Percentiles rank a stretch among this genome's conserved stretches.
phyloP scores from a whole-genome alignment of 92 coral and sea anemone species.

The Umimayanthus kanabou region DNA sequence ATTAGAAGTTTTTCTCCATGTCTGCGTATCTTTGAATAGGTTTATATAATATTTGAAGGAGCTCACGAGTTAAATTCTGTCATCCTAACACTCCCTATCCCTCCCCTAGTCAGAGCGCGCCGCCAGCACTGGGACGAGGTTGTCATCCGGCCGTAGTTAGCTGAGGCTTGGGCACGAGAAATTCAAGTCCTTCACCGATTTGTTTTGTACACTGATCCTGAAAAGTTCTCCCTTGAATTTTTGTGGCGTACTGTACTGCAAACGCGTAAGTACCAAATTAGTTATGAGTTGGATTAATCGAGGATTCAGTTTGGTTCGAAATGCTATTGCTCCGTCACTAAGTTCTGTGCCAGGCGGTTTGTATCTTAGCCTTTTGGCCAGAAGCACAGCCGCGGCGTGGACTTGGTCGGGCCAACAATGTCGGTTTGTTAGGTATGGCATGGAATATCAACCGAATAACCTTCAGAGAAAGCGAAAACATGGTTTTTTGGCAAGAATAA shows the following conservation, averaged over 20 bases:
- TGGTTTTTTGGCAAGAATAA: constrained; percentile 85
- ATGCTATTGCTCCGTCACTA: constrained; percentile 41
- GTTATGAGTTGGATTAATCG: constrained; percentile 78
- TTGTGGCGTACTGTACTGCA: neutral
- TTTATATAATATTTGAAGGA: too few species aligned
- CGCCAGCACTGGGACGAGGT: too few species aligned
- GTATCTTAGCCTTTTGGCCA: neutral
- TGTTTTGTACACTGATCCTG: too few species aligned
- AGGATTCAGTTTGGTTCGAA: constrained; percentile 54
- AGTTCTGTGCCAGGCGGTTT: constrained; percentile 5
- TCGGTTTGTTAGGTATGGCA: constrained; percentile 86
- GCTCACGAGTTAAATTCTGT: too few species aligned
- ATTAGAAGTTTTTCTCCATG: too few species aligned
- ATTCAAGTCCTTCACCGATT: neutral
- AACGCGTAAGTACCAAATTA: neutral
- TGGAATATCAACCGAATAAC: constrained; percentile 95
- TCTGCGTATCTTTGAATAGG: neutral
- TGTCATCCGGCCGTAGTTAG: too few species aligned
- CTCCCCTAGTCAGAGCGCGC: too few species aligned
- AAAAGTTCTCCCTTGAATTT: neutral
- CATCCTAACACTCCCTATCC: too few species aligned
- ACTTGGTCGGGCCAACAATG: constrained; percentile 59
- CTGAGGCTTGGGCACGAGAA: neutral
- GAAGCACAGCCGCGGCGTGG: constrained; percentile 3
- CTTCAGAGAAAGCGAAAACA: constrained; percentile 94